These are phyloP conservation scores for Lagodon rhomboides DNA, from an alignment of 2,797 vertebrate genomes.

Conservation along the genomic window DNA sequence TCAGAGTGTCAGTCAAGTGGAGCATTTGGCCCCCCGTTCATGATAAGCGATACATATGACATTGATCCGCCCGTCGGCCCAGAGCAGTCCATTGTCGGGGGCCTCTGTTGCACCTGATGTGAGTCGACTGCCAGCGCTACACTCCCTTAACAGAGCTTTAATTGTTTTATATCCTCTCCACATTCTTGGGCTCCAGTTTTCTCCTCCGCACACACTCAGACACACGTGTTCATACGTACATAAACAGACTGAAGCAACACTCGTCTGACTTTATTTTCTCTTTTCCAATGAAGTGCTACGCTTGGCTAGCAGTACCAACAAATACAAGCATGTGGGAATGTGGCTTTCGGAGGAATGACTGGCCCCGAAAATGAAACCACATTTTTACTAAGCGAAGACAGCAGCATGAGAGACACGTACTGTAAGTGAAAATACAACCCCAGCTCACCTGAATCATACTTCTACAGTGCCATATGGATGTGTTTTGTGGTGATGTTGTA, in stretches of 20 bases:
- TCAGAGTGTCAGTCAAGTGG: constrained; percentile 62
- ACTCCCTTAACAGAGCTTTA: constrained; percentile 73
- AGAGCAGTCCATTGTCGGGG: constrained; percentile 63
- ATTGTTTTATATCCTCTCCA: constrained; percentile 72
- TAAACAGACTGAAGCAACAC: constrained; percentile 31
- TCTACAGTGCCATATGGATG: neutral
- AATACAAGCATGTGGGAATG: constrained; percentile 57
- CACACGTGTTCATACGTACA: constrained; percentile 10
- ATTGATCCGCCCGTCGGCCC: constrained; percentile 61
- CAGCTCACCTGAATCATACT: constrained; percentile 1
- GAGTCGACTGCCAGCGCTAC: constrained; percentile 51
- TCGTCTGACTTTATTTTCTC: constrained; percentile 34
- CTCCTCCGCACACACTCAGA: constrained; percentile 44
- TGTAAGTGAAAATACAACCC: neutral
- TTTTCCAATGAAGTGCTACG: constrained; percentile 39
- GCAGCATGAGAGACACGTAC: neutral
- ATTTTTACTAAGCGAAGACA: constrained; percentile 40
- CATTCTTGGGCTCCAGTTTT: constrained; percentile 73
- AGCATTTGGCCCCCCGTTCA: constrained; percentile 46
- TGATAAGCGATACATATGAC: constrained; percentile 62
- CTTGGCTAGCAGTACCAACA: constrained; percentile 48
- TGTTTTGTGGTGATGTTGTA: neutral
- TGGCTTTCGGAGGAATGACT: constrained; percentile 32
- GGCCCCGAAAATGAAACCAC: constrained; percentile 63
- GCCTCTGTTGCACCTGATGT: constrained; percentile 73